A percentile compares a stretch with the other conserved stretches of the same genome.
phyloP scores from a whole-genome alignment of 1,140 invertebrate genomes.

The Bombus confusus region DNA sequence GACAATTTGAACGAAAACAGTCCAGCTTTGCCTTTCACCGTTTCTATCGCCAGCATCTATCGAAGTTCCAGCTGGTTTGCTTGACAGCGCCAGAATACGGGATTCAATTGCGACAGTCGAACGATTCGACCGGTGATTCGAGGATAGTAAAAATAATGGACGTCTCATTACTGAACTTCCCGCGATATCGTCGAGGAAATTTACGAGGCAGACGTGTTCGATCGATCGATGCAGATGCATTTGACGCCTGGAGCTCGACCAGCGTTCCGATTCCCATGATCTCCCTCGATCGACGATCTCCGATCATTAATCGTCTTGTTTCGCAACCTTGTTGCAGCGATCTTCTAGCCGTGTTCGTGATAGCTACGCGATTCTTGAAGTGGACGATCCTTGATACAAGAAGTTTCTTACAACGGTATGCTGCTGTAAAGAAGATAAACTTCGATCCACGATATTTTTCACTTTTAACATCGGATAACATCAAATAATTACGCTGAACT shows the following conservation, averaged over 20 bases:
- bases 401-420: not conserved
- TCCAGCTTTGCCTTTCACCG: conserved; percentile 15
- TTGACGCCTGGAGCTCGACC: conserved; percentile 43
- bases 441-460: not conserved
- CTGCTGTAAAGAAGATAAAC: not conserved
- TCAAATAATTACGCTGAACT: not conserved
- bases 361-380: not conserved
- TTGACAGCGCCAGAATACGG: conserved; percentile 30
- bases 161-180: conserved; percentile 66
- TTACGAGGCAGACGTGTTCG: conserved; percentile 62
- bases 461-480: not conserved
- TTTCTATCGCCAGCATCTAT: conserved; percentile 1
- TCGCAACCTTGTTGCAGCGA: conserved; percentile 50
- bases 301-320: conserved; percentile 69
- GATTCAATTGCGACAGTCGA: conserved; percentile 44
- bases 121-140: conserved; percentile 29
- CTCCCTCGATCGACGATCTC: conserved; percentile 41
- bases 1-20: not conserved
- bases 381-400: not conserved
- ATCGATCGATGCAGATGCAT: conserved; percentile 36
- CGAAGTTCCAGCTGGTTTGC: not conserved
- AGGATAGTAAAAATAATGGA: conserved; percentile 45
- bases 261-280: conserved; percentile 60
- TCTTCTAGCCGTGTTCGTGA: conserved; percentile 12
- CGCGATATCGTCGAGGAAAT: conserved; percentile 51